A percentile compares a stretch with the other conserved stretches of the same genome.
Conservation (phyloP, 2,888 invertebrate species). For the Epinotia bilunana region DNA sequence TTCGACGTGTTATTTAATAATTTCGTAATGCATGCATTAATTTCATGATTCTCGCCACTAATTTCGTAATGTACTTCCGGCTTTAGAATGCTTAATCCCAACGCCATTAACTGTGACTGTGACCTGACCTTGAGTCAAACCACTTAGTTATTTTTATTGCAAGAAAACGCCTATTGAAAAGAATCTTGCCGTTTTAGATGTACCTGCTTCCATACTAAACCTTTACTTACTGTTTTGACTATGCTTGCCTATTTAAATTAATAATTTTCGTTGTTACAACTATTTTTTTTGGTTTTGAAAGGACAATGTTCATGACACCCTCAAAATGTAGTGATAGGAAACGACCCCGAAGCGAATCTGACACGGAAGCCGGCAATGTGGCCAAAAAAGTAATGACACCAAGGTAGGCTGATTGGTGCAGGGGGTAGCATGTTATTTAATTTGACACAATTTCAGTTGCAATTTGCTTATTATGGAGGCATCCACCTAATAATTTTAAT, state of each 20-base stretch:
- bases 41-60: too few relatives aligned
- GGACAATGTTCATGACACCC: constrained; percentile 51
- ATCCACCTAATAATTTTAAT: not conserved
- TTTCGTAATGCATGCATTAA: too few relatives aligned
- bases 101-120: constrained; percentile 7
- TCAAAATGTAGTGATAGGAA: constrained; percentile 57
- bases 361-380: constrained; percentile 64
- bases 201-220: not conserved
- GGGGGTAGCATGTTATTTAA: constrained; percentile 44
- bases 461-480: not conserved
- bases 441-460: not conserved
- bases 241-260: not conserved
- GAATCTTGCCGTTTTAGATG: constrained; percentile 1
- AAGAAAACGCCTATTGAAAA: not conserved
- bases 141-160: not conserved
- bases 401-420: constrained; percentile 61
- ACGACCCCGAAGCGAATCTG: constrained; percentile 70
- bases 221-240: not conserved
- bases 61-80: too few relatives aligned
- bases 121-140: constrained; percentile 9
- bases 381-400: constrained; percentile 66
- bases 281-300: constrained; percentile 20
- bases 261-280: not conserved
- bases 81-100: constrained; percentile 17
- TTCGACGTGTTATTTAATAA: too few relatives aligned